Evolutionary conservation across 2,113 vertebrate genomes (phyloP).

Genomic region (Trematocara zebra): DNA sequence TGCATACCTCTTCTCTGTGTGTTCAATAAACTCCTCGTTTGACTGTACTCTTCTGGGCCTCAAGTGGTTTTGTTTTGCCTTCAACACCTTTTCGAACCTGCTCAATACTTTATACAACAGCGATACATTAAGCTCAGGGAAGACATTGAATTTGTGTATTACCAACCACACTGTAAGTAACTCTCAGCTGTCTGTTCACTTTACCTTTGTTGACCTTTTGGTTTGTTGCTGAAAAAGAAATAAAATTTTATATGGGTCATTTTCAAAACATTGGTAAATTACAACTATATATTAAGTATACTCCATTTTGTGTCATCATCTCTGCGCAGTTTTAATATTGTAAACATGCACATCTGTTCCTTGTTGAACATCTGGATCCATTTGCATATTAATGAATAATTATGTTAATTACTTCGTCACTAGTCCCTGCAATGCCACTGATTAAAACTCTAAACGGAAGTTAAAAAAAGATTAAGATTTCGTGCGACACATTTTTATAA

Average conservation of each 20-base stretch:
- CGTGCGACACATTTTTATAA: neutral
- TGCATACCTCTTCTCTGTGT: too few species aligned
- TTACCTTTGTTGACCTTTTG: neutral
- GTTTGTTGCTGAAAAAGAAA: neutral
- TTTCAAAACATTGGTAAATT: neutral
- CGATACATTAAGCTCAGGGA: neutral
- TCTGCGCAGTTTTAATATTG: conserved; percentile 43
- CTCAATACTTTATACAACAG: too few species aligned
- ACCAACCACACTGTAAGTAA: neutral
- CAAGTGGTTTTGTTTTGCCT: too few species aligned
- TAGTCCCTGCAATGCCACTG: conserved; percentile 42
- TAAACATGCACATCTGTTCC: conserved; percentile 69
- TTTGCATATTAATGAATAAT: conserved; percentile 79
- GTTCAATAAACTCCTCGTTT: too few species aligned
- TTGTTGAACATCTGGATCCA: conserved; percentile 68
- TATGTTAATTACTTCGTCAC: conserved; percentile 70
- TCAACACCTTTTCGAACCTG: too few species aligned
- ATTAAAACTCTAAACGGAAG: conserved; percentile 47
- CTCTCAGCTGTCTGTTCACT: neutral
- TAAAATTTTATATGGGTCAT: neutral
- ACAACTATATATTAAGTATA: conserved; percentile 2
- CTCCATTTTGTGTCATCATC: neutral
- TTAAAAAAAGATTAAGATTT: conserved; percentile 7
- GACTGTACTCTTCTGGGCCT: too few species aligned
- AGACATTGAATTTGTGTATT: neutral